Percentiles rank a stretch among this genome's conserved stretches.
phyloP scores from a whole-genome alignment of 2,797 vertebrate species.

The Hipposideros larvatus region DNA sequence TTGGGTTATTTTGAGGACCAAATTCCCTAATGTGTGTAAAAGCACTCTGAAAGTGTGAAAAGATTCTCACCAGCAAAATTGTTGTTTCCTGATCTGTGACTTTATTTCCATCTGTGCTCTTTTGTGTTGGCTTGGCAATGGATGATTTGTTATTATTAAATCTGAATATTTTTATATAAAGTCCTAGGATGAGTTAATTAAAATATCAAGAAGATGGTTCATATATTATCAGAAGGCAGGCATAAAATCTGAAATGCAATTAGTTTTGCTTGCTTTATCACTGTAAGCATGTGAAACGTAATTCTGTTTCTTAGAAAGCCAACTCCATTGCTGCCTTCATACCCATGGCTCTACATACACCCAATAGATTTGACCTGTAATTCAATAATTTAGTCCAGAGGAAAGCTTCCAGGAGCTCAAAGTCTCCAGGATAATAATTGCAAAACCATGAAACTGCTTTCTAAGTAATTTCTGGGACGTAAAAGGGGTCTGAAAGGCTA shows the following conservation, averaged over 20 bases:
- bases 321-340: not conserved
- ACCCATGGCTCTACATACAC: not conserved
- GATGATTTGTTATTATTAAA: conserved; percentile 1
- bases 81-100: not conserved
- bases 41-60: not conserved
- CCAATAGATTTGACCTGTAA: not conserved
- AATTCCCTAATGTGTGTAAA: not conserved
- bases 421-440: not conserved
- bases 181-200: not conserved
- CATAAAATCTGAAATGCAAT: not conserved
- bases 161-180: not conserved
- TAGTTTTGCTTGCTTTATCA: not conserved
- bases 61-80: not conserved
- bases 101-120: conserved; percentile 1
- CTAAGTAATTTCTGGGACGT: not conserved
- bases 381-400: conserved; percentile 35
- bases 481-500: not conserved
- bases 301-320: conserved; percentile 12
- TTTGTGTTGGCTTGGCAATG: not conserved
- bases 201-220: conserved; percentile 31
- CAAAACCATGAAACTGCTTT: not conserved
- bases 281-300: not conserved
- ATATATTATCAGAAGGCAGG: not conserved
- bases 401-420: not conserved
- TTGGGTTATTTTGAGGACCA: not conserved